Conservation (phyloP, 2,888 invertebrate genomes). For the Athalia rosae region DNA sequence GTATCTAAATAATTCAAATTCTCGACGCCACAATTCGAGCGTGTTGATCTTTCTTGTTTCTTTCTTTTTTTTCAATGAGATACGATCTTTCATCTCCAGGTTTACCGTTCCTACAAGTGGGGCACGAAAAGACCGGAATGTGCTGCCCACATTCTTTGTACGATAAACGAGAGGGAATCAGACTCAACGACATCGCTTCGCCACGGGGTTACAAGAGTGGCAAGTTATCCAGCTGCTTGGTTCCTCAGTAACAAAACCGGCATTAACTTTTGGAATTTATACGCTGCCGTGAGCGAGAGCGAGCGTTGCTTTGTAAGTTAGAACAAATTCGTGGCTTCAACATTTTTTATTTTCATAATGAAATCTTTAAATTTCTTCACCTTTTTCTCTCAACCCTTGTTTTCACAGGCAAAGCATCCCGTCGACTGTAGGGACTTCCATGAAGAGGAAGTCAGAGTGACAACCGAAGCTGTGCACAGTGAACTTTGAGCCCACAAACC, state of each 20-base stretch:
- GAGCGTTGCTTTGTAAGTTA: conserved; percentile 79
- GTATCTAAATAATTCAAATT: no score
- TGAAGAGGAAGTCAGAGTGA: conserved; percentile 87
- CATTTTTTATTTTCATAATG: neutral
- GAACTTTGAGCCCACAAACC: conserved; percentile 78
- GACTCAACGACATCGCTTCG: conserved; percentile 80
- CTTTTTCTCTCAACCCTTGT: neutral
- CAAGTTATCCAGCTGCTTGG: conserved; percentile 86
- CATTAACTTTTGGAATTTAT: conserved; percentile 86
- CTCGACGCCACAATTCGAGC: no score
- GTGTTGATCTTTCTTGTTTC: neutral
- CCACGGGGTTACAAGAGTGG: conserved; percentile 82
- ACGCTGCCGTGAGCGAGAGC: conserved; percentile 83
- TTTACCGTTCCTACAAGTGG: conserved; percentile 87
- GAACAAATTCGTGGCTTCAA: neutral
- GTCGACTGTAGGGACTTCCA: conserved; percentile 87
- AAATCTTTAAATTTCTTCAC: neutral
- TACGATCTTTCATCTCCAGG: conserved; percentile 70
- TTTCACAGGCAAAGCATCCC: conserved; percentile 79
- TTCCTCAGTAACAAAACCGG: conserved; percentile 84
- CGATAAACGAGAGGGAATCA: conserved; percentile 82
- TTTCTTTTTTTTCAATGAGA: neutral
- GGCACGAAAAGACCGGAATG: conserved; percentile 82
- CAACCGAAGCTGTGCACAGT: conserved; percentile 88
- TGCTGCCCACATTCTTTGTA: conserved; percentile 86